Evolutionary conservation across 2,888 invertebrate genomes (phyloP).

Genomic region (Brassicogethes aeneus): DNA sequence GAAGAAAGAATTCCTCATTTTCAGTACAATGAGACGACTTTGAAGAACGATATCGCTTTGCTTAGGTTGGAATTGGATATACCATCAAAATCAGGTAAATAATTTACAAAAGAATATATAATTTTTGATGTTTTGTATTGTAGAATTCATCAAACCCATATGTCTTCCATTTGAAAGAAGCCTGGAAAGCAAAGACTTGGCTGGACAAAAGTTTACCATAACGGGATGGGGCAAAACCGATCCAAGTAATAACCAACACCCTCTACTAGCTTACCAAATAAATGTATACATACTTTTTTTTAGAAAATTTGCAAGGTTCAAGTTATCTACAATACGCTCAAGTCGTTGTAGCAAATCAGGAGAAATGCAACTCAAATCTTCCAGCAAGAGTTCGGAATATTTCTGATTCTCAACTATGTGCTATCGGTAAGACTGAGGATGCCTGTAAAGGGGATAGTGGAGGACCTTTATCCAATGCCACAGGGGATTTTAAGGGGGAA

Average conservation of each 20-base stretch:
- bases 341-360: conserved; percentile 26
- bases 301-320: conserved; percentile 28
- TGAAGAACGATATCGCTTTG: conserved; percentile 39
- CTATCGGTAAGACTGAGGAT: conserved; percentile 51
- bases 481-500: conserved; percentile 22
- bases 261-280: background rate
- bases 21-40: conserved; percentile 24
- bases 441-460: conserved; percentile 61
- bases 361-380: conserved; percentile 24
- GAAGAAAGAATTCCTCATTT: conserved; percentile 29
- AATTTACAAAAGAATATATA: no score
- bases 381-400: conserved; percentile 30
- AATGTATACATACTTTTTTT: conserved; percentile 7
- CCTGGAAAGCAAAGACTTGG: conserved; percentile 13
- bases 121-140: no score
- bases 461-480: conserved; percentile 47
- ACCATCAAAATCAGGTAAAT: conserved; percentile 16
- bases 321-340: conserved; percentile 24
- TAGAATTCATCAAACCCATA: conserved; percentile 39
- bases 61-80: conserved; percentile 28
- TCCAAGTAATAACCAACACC: conserved; percentile 36
- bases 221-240: conserved; percentile 69
- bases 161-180: conserved; percentile 39
- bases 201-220: conserved; percentile 45
- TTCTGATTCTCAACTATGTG: conserved; percentile 47